phyloP scores from a whole-genome alignment of 2,888 invertebrate species.

The Drosophila koepferae region DNA sequence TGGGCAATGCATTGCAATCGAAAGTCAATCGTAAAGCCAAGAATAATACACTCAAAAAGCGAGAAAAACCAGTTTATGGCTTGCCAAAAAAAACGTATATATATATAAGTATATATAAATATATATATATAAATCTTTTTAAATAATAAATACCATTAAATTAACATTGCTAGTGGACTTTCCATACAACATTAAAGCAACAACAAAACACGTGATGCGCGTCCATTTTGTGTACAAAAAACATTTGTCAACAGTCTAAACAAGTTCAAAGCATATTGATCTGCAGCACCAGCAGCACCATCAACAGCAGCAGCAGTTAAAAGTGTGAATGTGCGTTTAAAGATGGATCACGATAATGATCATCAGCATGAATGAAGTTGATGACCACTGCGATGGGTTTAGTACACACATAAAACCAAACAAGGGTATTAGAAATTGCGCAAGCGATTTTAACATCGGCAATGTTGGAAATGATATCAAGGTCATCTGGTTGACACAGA shows the following conservation, averaged over 20 bases:
- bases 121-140: not conserved
- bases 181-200: constrained; percentile 34
- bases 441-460: constrained; percentile 60
- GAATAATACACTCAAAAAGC: constrained; percentile 40
- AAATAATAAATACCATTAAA: constrained; percentile 45
- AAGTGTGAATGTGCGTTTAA: constrained; percentile 37
- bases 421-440: constrained; percentile 75
- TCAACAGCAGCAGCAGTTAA: constrained; percentile 28
- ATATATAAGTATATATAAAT: too few species aligned
- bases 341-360: constrained; percentile 58
- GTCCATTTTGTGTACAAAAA: constrained; percentile 25
- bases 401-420: constrained; percentile 69
- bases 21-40: constrained; percentile 43
- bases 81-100: constrained; percentile 29
- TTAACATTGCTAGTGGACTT: constrained; percentile 56
- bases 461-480: constrained; percentile 76
- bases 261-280: constrained; percentile 61
- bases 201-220: constrained; percentile 52
- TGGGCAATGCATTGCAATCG: constrained; percentile 47
- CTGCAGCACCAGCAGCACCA: constrained; percentile 28
- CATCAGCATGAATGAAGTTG: constrained; percentile 50
- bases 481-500: constrained; percentile 73
- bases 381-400: constrained; percentile 56
- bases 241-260: constrained; percentile 63
- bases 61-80: constrained; percentile 40